Conservation (phyloP, 2,888 invertebrate species). For the Phyto melanocephala region DNA sequence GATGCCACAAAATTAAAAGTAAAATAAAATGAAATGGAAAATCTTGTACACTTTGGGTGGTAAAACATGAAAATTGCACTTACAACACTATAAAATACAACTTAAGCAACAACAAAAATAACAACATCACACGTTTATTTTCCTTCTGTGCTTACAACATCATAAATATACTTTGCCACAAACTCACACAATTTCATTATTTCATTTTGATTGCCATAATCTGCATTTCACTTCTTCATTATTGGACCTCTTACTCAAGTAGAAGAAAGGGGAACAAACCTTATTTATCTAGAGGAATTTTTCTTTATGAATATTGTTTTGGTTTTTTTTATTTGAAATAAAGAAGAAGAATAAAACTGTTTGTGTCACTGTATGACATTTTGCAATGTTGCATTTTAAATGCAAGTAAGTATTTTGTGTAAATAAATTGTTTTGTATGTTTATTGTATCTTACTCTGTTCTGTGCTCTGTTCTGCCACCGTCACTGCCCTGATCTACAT, state of each 20-base stretch:
- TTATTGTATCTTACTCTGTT: conserved; percentile 41
- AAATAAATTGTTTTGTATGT: conserved; percentile 54
- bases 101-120: conserved; percentile 12
- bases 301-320: conserved; percentile 22
- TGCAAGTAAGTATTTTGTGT: conserved; percentile 53
- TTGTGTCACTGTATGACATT: conserved; percentile 59
- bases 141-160: conserved; percentile 49
- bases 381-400: conserved; percentile 57
- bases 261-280: conserved; percentile 3
- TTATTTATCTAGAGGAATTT: conserved; percentile 40
- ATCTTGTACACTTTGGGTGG: conserved; percentile 74
- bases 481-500: conserved; percentile 3
- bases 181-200: conserved; percentile 34
- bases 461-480: neutral
- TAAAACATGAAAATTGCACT: conserved; percentile 69
- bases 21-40: conserved; percentile 64
- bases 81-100: conserved; percentile 59
- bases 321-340: neutral
- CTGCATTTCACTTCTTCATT: conserved; percentile 36
- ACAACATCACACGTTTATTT: conserved; percentile 24
- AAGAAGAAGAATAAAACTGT: conserved; percentile 40
- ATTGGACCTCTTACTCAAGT: neutral
- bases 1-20: conserved; percentile 61
- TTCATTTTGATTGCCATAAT: conserved; percentile 63
- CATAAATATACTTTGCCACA: conserved; percentile 54